These are phyloP conservation scores for Balaenoptera acutorostrata DNA, from an alignment of 2,113 vertebrate species.

Conservation along the genomic window DNA sequence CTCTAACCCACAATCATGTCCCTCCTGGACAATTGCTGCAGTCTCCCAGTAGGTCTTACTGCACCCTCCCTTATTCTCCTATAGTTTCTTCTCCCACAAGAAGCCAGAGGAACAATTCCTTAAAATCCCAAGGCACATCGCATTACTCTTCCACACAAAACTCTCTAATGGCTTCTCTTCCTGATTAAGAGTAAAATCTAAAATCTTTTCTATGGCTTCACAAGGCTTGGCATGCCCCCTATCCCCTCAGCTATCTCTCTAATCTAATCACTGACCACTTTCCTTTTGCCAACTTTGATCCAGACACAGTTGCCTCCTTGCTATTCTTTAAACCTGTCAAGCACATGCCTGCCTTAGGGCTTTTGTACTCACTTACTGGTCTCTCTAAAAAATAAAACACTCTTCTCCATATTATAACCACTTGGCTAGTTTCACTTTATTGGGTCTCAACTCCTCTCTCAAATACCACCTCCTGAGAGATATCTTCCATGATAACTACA, in stretches of 20 bases:
- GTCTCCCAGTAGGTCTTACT: background rate
- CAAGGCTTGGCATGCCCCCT: accelerated
- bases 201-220: background rate
- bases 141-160: background rate
- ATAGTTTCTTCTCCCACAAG: background rate
- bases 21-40: background rate
- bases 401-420: background rate
- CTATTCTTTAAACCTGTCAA: background rate
- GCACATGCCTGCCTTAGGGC: background rate
- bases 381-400: too few relatives aligned
- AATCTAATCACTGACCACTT: background rate
- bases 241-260: background rate
- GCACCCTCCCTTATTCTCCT: background rate
- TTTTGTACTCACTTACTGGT: background rate
- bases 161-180: background rate
- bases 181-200: background rate
- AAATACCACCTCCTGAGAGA: background rate
- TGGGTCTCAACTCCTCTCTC: background rate
- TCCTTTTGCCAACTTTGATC: background rate
- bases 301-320: background rate
- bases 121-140: background rate
- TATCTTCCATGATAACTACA: background rate
- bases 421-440: background rate
- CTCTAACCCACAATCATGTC: background rate
- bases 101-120: background rate